Evolutionary conservation across 2,797 vertebrate species (phyloP).

Genomic region (Helarctos malayanus): DNA sequence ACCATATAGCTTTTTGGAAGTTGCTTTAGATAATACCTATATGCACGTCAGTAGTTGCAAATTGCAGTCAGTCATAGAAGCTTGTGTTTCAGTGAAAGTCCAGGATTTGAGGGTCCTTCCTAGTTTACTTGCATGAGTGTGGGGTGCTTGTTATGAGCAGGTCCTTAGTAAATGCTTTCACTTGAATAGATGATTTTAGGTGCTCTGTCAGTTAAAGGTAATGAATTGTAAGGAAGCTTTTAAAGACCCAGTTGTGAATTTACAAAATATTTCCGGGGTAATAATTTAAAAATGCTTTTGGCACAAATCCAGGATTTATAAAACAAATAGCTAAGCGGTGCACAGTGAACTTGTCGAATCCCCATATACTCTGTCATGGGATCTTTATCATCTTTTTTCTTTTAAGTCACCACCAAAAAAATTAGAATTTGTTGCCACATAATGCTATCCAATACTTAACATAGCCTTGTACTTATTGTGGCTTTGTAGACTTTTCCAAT

Average conservation of each 20-base stretch:
- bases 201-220: neutral
- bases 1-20: neutral
- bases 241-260: neutral
- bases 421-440: neutral
- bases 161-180: neutral
- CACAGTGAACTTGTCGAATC: neutral
- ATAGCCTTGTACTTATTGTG: neutral
- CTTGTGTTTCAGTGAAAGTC: neutral
- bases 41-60: neutral
- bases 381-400: neutral
- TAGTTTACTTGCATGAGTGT: neutral
- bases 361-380: neutral
- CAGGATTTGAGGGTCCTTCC: neutral
- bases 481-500: neutral
- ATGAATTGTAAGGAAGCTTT: neutral
- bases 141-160: neutral
- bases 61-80: neutral
- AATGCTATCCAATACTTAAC: neutral
- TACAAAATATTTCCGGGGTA: neutral
- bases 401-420: neutral
- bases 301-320: neutral
- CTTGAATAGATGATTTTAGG: neutral
- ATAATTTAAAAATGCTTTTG: neutral
- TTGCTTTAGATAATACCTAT: neutral
- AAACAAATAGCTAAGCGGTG: neutral